phyloP scores from a whole-genome alignment of 1,140 invertebrate genomes.

The Papilio polyxenes region DNA sequence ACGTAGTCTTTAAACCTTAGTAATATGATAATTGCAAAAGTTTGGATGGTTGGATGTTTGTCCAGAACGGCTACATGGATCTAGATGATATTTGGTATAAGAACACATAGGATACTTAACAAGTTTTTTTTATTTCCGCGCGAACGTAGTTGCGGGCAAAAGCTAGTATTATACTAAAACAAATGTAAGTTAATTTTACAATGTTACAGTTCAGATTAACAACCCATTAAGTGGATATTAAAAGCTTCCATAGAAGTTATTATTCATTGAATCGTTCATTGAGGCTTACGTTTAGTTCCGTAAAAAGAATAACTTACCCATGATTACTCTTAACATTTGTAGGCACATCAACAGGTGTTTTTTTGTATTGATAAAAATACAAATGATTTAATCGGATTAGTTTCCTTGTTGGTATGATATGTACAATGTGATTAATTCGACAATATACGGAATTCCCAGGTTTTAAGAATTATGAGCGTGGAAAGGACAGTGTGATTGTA shows the following conservation, averaged over 20 bases:
- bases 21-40: no score
- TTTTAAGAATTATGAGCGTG: not conserved
- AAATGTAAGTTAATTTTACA: not conserved
- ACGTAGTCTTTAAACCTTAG: no score
- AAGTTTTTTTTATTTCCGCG: no score
- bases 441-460: not conserved
- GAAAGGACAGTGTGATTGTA: not conserved
- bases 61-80: no score
- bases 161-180: no score
- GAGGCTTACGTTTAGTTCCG: constrained; percentile 8
- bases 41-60: no score
- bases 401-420: constrained; percentile 13
- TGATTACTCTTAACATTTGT: constrained; percentile 29
- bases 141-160: no score
- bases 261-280: constrained; percentile 12
- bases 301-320: constrained; percentile 4
- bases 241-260: constrained; percentile 27
- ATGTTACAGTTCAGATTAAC: not conserved
- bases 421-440: not conserved
- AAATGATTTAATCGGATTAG: constrained; percentile 36
- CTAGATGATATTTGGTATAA: no score
- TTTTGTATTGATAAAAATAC: constrained; percentile 32
- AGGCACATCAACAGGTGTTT: constrained; percentile 23
- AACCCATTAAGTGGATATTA: constrained; percentile 14
- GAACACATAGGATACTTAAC: no score